phyloP scores from a whole-genome alignment of 2,113 vertebrate species.

The Protobothrops mucrosquamatus region DNA sequence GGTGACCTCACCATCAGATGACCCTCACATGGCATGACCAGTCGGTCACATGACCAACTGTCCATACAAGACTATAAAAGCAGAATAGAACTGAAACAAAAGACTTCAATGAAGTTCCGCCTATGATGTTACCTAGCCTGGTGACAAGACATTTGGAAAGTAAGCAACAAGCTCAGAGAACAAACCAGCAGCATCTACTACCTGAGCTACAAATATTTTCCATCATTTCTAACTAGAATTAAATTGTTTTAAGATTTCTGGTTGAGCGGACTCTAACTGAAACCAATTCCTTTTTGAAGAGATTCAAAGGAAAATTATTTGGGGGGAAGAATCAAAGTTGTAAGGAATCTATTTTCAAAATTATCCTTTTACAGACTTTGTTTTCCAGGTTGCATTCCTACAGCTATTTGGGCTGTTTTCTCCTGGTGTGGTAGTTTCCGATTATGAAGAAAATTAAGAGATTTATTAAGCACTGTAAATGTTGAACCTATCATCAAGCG shows the following conservation, averaged over 20 bases:
- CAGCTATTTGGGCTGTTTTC: background rate
- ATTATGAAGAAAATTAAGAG: background rate
- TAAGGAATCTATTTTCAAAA: background rate
- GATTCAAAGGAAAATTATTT: background rate
- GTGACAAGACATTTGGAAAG: background rate
- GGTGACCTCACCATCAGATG: background rate
- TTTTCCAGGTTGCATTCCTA: constrained; percentile 25
- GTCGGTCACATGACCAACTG: background rate
- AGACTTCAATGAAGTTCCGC: background rate
- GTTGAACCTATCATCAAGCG: background rate
- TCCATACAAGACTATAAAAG: background rate
- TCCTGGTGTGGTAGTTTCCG: background rate
- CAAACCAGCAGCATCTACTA: background rate
- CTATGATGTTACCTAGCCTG: background rate
- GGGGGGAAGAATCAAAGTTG: background rate
- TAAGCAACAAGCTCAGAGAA: background rate
- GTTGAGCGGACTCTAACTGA: background rate
- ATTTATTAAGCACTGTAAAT: background rate
- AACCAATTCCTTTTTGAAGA: fast-evolving
- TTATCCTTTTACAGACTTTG: background rate
- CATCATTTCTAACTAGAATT: background rate
- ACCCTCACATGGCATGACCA: background rate
- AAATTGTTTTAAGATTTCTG: background rate
- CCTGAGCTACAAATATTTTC: background rate
- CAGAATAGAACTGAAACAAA: background rate